phyloP scores from a whole-genome alignment of 2,888 invertebrate species.

The Adela reaumurella region DNA sequence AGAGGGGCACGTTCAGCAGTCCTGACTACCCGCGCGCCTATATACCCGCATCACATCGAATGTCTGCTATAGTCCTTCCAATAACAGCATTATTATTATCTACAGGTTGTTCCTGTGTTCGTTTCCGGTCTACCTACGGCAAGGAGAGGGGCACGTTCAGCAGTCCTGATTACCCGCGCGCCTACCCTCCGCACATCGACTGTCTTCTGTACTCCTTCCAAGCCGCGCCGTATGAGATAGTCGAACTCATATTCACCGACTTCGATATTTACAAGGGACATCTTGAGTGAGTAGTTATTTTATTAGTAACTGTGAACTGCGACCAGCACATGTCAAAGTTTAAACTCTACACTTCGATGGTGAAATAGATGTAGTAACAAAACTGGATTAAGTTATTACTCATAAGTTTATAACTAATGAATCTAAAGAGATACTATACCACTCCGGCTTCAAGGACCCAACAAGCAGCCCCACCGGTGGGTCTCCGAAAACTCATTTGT shows the following conservation, averaged over 20 bases:
- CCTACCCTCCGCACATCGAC: conserved; percentile 69
- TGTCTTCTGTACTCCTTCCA: conserved; percentile 83
- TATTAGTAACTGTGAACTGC: no score
- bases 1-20: conserved; percentile 76
- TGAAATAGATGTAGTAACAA: no score
- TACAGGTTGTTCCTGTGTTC: conserved; percentile 79
- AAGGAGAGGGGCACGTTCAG: conserved; percentile 77
- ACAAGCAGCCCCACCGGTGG: no score
- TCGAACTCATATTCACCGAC: conserved; percentile 76
- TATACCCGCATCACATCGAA: conserved; percentile 70
- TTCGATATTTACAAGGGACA: conserved; percentile 70
- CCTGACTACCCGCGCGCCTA: conserved; percentile 79
- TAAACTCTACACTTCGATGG: no score
- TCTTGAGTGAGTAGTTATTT: conserved; percentile 59
- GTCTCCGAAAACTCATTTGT: no score
- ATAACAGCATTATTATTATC: no score
- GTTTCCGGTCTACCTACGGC: conserved; percentile 75
- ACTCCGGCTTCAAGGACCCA: no score
- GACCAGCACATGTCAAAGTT: no score
- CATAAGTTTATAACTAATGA: no score
- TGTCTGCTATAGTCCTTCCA: conserved; percentile 83
- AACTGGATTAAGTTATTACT: no score
- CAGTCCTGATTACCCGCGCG: conserved; percentile 78
- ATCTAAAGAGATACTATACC: no score
- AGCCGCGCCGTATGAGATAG: conserved; percentile 74